Evolutionary conservation across 2,797 vertebrate genomes (phyloP), one percentile per base, ranked within the genome.

Genomic region (Bovichtus diacanthus): DNA sequence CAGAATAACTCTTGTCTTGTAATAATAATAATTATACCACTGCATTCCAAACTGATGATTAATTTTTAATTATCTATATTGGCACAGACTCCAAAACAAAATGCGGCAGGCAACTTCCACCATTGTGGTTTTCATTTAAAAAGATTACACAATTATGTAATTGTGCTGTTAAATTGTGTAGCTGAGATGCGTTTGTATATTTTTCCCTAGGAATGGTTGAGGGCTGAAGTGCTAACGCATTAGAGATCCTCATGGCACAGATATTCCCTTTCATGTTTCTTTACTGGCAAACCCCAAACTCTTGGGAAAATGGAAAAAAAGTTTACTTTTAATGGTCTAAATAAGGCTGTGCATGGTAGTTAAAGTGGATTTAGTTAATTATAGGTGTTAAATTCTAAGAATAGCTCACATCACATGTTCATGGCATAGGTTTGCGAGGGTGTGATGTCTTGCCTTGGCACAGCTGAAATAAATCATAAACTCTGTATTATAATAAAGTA

Each of bases 281-380:
- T 91, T 81, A 80, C 74, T 64, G 63, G 82, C 75, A 23, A 77
- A 88, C 74, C 86, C 60, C 36, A 56, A 74, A 50, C 47, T 76
- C 75, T 88, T 86, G 59, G 46, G 27, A 11, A 74, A 36, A 25
- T 46, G 25, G 50, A 74, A 68, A 36, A 74, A 68, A 36, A 61
- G 63, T 84, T 83, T 86, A 44, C 71, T 67, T 91, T 88, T 87
- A 89, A 74, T 71, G 70, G 58, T 78, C 80, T 81, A 85, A 87
- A 88, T 88, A 72, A 86, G 64, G 61, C 49, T 43, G 7, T 6
- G 23, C 60, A 25, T 78, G 54, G 70, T 71, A 70, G 64, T 85
- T 81, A 64, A 41, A 68, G 85, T 62, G 89, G 71, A 82, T 89
- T 81, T 18, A 21, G 65, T 85, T 92, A 76, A 93, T 92, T 88